Base-by-base conservation (phyloP, 2,888 invertebrate genomes). In the Zaprionus obscuricornis region DNA sequence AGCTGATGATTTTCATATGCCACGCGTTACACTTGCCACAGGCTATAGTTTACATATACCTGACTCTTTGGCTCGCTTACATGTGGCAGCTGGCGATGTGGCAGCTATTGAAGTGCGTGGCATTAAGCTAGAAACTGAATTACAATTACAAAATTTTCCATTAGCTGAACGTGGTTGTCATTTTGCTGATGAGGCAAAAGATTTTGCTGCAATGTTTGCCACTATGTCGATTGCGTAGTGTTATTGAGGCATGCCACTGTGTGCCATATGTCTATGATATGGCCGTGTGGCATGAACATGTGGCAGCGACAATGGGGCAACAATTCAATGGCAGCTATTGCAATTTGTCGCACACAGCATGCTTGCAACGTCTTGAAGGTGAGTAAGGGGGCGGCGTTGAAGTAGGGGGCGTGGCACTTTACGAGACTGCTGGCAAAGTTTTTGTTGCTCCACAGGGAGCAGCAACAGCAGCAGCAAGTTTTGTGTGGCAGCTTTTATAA, bases 31-130 rank as follows among this genome's bases (percentile, higher is more conserved):
- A 1, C 74, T 51, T 3, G 49, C 56, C 0, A 33, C 27, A 0
- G 86, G 86, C 2, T 87, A 82, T 22, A 68, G 51, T 20, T 7
- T 87, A 0, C 83, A 86, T 43, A 37, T 87, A 16, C 84, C 86
- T 20, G 76, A 67, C n/a, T 70, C 64, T 46, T 34, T 70, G 39
- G 71, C 68, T 1, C 43, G 62, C 2, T 66, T 78, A 8, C 81
- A 73, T 0, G 67, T 89, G 34, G 20, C 49, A 1, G 64, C 79
- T 0, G 84, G 76, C 2, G 71, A 73, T 16, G 63, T 68, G 10
- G 33, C 74, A 0, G 31, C 59, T 2, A 2, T 87, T 1, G 52
- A 68, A 3, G 13, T 88, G 2, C 33, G 18, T 6, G 51, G 81
- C 0, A 43, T 66, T 0, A 59, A 67, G 0, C 66, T 85, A 18